These are phyloP conservation scores for Calycopis cecrops DNA, from an alignment of 1,140 invertebrate species.

Conservation along the genomic window DNA sequence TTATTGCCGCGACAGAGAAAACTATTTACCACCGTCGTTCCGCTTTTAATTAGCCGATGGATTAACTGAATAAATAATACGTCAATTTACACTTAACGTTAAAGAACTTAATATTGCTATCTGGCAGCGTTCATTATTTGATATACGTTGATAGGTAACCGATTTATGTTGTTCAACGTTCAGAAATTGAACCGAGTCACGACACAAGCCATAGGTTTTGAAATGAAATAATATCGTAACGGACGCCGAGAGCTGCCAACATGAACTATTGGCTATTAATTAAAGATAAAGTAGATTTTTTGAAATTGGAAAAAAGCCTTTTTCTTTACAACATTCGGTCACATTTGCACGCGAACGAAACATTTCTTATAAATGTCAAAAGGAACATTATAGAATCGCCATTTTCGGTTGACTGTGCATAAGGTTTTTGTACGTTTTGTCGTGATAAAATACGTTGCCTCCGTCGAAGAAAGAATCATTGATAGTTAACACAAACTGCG, in stretches of 20 bases:
- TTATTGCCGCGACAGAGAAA: conserved; percentile 43
- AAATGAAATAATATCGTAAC: conserved; percentile 29
- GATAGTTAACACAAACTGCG: not conserved
- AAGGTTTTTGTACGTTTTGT: conserved; percentile 3
- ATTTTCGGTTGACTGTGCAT: conserved; percentile 18
- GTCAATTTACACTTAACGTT: conserved; percentile 27
- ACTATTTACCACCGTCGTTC: conserved; percentile 47
- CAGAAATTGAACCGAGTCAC: conserved; percentile 45
- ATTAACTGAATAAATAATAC: conserved; percentile 55
- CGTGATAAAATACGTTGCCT: not conserved
- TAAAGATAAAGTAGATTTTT: conserved; percentile 34
- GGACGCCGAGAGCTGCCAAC: conserved; percentile 24
- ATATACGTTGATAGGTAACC: conserved; percentile 49
- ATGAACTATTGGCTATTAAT: conserved; percentile 29
- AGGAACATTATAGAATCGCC: conserved; percentile 18
- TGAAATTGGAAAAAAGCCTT: conserved; percentile 27
- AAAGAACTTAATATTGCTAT: conserved; percentile 38
- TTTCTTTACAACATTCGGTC: conserved; percentile 23
- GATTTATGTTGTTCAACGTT: conserved; percentile 39
- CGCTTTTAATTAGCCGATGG: conserved; percentile 53
- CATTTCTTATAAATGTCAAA: conserved; percentile 31
- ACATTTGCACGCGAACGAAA: conserved; percentile 25
- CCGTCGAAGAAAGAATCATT: not conserved
- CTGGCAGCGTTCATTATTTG: conserved; percentile 36
- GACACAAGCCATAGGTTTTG: conserved; percentile 30